These are phyloP conservation scores for Bradypus variegatus DNA, from an alignment of 2,797 vertebrate species.

Conservation along the genomic window DNA sequence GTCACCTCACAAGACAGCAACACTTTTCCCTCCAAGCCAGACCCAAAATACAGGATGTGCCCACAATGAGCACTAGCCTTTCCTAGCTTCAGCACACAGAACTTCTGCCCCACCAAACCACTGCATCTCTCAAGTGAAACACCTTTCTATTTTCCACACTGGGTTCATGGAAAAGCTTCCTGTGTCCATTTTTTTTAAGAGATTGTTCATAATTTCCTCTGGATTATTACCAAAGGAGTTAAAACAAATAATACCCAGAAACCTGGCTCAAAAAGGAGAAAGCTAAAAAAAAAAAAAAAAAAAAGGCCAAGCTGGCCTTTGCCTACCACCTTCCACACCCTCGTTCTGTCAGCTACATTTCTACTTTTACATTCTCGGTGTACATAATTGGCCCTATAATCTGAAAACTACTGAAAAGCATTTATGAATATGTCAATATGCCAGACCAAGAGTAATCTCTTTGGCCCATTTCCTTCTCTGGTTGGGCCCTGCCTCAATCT, in stretches of 20 bases:
- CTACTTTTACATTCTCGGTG: background rate
- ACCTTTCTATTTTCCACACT: background rate
- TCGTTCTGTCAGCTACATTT: background rate
- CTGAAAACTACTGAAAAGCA: background rate
- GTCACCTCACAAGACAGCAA: background rate
- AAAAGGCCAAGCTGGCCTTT: background rate
- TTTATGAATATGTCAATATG: background rate
- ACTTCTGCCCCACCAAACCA: background rate
- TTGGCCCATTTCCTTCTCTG: background rate
- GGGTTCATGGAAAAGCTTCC: background rate
- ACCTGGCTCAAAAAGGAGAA: background rate
- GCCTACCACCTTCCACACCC: background rate
- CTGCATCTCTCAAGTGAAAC: background rate
- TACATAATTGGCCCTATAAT: background rate
- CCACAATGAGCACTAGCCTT: background rate
- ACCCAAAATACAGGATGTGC: background rate
- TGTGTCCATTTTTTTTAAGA: background rate
- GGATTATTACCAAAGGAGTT: slow-evolving; percentile 8
- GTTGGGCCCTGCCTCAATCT: background rate
- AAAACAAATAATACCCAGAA: slow-evolving; percentile 21
- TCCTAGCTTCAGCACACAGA: background rate
- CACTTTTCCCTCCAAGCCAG: background rate
- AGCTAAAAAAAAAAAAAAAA: background rate
- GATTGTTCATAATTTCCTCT: background rate
- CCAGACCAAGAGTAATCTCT: background rate